Evolutionary conservation across 2,797 vertebrate genomes (phyloP).

Genomic region (Cebuella pygmaea): DNA sequence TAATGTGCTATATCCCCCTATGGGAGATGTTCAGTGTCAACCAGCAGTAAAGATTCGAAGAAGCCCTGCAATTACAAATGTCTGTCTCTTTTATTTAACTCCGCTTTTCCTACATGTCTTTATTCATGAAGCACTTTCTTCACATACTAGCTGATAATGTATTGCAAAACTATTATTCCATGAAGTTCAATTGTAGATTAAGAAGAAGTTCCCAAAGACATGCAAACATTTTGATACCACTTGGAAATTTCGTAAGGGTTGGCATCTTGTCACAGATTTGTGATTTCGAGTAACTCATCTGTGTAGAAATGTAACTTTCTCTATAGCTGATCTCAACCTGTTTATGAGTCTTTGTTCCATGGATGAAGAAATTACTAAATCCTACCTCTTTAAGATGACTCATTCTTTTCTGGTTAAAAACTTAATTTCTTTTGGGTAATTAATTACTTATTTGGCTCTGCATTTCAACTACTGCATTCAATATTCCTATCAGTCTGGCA

Average conservation of each 20-base stretch:
- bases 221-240: not conserved
- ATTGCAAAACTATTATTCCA: not conserved
- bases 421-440: constrained; percentile 42
- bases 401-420: constrained; percentile 59
- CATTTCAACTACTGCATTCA: constrained; percentile 25
- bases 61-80: not conserved
- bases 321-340: not conserved
- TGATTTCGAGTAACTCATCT: constrained; percentile 19
- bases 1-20: not conserved
- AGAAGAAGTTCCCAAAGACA: not conserved
- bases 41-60: constrained; percentile 25
- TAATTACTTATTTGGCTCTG: constrained; percentile 45
- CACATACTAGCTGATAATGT: not conserved
- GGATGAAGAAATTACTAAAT: constrained; percentile 15
- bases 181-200: constrained; percentile 29
- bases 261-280: not conserved
- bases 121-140: not conserved
- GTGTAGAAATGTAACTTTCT: constrained; percentile 38
- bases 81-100: not conserved
- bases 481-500: not conserved
- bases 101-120: constrained; percentile 16
- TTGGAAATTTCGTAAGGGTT: constrained; percentile 28
- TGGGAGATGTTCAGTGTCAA: not conserved
- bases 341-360: not conserved
- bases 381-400: constrained; percentile 32